Evolutionary conservation across 2,888 invertebrate genomes (phyloP).

Genomic region (Kryphioiulus occultus): DNA sequence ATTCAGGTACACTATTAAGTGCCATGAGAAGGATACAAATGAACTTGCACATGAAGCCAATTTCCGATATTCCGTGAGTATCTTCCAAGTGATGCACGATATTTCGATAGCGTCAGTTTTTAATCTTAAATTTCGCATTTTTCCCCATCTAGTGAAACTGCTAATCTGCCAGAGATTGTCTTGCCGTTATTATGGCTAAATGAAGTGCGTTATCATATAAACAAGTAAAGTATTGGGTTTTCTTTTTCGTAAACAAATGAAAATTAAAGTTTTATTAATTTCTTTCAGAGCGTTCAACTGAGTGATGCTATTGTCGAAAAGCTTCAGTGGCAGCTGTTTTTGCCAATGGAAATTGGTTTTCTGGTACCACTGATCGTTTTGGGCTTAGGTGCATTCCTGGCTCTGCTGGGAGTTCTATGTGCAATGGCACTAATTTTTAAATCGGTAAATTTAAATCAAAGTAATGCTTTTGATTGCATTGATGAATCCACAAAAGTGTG

Average conservation of each 20-base stretch:
- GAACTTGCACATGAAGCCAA: constrained; percentile 46
- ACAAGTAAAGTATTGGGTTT: neutral
- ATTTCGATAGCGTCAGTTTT: neutral
- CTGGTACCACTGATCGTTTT: constrained; percentile 40
- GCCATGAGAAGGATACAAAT: constrained; percentile 48
- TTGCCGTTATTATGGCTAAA: constrained; percentile 50
- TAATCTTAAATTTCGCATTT: neutral
- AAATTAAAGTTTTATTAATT: neutral
- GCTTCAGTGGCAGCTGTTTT: constrained; percentile 15
- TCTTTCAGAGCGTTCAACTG: constrained; percentile 49
- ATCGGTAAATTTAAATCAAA: constrained; percentile 37
- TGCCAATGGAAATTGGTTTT: constrained; percentile 42
- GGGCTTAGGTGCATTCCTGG: constrained; percentile 16
- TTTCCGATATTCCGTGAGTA: constrained; percentile 43
- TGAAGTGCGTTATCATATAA: constrained; percentile 27
- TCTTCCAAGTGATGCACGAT: neutral
- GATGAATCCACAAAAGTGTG: neutral
- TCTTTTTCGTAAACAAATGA: neutral
- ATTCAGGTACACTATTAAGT: constrained; percentile 43
- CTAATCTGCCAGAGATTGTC: constrained; percentile 46
- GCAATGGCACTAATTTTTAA: constrained; percentile 45
- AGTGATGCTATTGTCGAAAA: constrained; percentile 23
- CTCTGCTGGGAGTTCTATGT: constrained; percentile 44
- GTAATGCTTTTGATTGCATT: neutral
- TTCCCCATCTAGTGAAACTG: constrained; percentile 38